Evolutionary conservation across 2,888 invertebrate species (phyloP), one percentile per base, ranked within the genome.

Genomic region (Philereme transversata): DNA sequence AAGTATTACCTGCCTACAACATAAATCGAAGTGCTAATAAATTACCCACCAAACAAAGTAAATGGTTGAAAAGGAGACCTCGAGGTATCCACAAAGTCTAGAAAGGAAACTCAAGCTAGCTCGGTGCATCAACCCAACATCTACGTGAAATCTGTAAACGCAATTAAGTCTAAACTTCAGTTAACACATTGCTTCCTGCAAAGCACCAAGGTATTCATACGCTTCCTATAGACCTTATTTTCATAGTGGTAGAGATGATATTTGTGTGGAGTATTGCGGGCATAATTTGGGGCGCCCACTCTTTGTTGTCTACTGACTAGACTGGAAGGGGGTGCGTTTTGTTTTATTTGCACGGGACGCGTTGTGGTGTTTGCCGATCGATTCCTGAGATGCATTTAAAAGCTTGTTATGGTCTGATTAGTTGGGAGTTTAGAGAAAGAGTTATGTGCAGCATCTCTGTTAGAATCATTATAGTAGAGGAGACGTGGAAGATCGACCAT

Each of bases 231-330:
- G 45, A 70, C 71, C 69, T 68, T 83, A 73, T 36, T 0, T 0
- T 0, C 0, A 0, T 41, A 0, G 3, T 0, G 0, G 66, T 81
- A 84, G 46, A 60, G 72, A 50, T 60, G n/a, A 69, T 62, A 72
- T 76, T 83, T 5, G 63, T 53, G 10, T 55, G 22, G 22, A 34
- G 43, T 4, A 5, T 11, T 41, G 48, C 43, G 35, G 7, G 41
- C 61, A 65, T 78, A 81, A 76, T 72, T 77, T 86, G 76, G 87
- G 68, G 64, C 68, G 75, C 68, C 74, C 79, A 82, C 83, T 84
- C 90, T 90, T 90, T 90, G 90, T 90, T 90, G 90, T 90, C 90
- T 90, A 84, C 82, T 71, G 84, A 82, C 86, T 85, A 87, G 88
- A 87, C 88, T 77, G 76, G 74, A 80, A 80, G 79, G 71, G 82